Conservation (phyloP, 2,113 vertebrate genomes). For the Capra hircus region DNA sequence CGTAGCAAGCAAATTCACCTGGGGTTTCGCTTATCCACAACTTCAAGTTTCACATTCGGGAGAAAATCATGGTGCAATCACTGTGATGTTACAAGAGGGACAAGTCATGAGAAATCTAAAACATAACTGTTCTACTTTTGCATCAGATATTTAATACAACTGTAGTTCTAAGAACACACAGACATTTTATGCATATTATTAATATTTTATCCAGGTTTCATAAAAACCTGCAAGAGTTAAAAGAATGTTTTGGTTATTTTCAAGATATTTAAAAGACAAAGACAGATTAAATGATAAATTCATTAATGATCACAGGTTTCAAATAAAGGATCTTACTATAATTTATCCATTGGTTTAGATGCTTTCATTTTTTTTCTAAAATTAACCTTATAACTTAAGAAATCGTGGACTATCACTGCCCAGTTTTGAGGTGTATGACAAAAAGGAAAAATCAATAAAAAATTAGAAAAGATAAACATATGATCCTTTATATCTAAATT, state of each 20-base stretch:
- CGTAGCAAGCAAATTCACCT: slow-evolving; percentile 55
- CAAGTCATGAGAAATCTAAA: not conserved
- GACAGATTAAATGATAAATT: not conserved
- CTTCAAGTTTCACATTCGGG: slow-evolving; percentile 73
- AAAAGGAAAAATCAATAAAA: not conserved
- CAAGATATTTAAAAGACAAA: not conserved
- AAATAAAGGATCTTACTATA: not conserved
- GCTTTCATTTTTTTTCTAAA: not conserved
- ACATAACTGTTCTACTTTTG: not conserved
- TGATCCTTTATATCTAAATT: not conserved
- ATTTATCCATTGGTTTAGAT: not conserved
- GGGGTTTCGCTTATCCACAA: slow-evolving; percentile 73
- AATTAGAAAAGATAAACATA: not conserved
- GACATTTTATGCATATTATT: not conserved
- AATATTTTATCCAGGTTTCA: not conserved
- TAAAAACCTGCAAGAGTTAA: not conserved
- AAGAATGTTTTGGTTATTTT: not conserved
- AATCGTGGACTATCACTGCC: not conserved
- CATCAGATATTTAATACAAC: not conserved
- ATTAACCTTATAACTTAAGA: not conserved
- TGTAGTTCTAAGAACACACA: not conserved
- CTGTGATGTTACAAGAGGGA: slow-evolving; percentile 45
- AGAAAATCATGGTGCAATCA: slow-evolving; percentile 75
- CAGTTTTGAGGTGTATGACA: not conserved
- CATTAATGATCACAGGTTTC: not conserved